A percentile compares a stretch with the other conserved stretches of the same genome.
Evolutionary conservation across 2,888 invertebrate species (phyloP).

Genomic region (Nipponacmea schrenckii): DNA sequence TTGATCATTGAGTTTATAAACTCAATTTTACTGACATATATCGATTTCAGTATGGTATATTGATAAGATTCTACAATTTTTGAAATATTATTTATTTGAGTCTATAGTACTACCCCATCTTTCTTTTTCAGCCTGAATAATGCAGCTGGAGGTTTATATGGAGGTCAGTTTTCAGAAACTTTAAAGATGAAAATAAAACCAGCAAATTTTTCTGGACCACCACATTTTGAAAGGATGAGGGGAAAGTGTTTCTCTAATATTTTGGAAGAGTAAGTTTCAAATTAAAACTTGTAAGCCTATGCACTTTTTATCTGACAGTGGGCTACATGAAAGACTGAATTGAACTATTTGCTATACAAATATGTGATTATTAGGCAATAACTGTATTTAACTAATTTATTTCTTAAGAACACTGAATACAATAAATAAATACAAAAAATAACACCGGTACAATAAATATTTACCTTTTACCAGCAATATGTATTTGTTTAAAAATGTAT

Average conservation of each 20-base stretch:
- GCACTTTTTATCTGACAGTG: too few relatives aligned
- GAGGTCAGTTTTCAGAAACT: slow-evolving; percentile 22
- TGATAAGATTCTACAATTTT: neutral
- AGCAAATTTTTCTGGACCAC: slow-evolving; percentile 63
- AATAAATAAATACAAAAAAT: too few relatives aligned
- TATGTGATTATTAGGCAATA: too few relatives aligned
- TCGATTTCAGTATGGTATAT: neutral
- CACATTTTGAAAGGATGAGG: slow-evolving; percentile 50
- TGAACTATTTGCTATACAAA: too few relatives aligned
- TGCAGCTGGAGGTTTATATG: neutral
- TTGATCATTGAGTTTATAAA: neutral
- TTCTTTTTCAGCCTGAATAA: too few relatives aligned
- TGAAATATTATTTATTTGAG: neutral
- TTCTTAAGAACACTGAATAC: too few relatives aligned
- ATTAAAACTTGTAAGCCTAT: too few relatives aligned
- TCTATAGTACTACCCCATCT: too few relatives aligned
- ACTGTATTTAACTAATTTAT: neutral
- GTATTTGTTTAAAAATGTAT: too few relatives aligned
- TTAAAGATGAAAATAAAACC: slow-evolving; percentile 60
- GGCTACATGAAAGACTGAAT: too few relatives aligned
- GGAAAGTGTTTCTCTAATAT: slow-evolving; percentile 56
- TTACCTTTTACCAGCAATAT: too few relatives aligned
- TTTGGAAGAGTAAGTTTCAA: slow-evolving; percentile 39
- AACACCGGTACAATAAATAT: too few relatives aligned
- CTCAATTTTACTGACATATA: neutral